phyloP scores from a whole-genome alignment of 2,113 vertebrate species.

The Ranitomeya variabilis region DNA sequence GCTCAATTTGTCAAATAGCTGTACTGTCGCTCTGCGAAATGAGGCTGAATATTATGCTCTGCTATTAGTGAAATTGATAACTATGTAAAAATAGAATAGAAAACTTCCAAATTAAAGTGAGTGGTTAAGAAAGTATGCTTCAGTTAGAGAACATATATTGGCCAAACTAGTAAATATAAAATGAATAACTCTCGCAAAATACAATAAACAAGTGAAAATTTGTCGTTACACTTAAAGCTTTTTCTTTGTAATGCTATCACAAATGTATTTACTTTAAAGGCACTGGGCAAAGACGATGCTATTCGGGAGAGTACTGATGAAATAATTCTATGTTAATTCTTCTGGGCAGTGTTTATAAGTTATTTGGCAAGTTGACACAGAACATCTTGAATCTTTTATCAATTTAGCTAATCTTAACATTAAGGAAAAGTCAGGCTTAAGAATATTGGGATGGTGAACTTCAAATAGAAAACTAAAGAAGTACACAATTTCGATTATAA shows the following conservation, averaged over 20 bases:
- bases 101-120: conserved; percentile 34
- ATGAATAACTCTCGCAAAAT: neutral
- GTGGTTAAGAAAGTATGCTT: conserved; percentile 16
- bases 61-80: conserved; percentile 58
- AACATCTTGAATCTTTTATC: neutral
- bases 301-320: neutral
- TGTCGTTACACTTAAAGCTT: conserved; percentile 5
- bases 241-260: neutral
- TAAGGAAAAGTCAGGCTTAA: neutral
- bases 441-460: neutral
- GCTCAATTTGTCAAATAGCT: conserved; percentile 59
- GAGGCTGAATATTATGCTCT: conserved; percentile 54
- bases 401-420: neutral
- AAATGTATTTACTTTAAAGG: conserved; percentile 9
- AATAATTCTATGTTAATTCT: neutral
- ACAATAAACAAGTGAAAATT: neutral
- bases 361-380: neutral
- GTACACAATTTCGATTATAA: too few species aligned
- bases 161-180: conserved; percentile 6
- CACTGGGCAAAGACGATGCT: neutral
- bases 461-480: neutral
- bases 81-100: conserved; percentile 56
- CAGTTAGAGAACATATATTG: neutral
- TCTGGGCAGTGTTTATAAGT: neutral
- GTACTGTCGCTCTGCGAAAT: conserved; percentile 55